Base-by-base conservation (phyloP, 2,888 invertebrate species). In the Dimorphilus gyrociliatus region DNA sequence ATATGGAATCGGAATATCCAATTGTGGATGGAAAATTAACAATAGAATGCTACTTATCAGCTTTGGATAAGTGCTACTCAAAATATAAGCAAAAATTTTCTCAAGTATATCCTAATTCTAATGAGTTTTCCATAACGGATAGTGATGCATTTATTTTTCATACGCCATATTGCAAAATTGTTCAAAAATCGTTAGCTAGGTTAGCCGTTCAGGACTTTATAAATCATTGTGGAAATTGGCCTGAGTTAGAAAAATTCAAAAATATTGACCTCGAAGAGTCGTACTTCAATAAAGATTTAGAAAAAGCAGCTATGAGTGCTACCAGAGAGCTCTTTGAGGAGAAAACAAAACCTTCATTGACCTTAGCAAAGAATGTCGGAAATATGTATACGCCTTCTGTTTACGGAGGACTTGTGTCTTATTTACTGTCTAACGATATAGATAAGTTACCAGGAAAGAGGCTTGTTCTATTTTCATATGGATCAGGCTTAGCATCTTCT, bases 341-440 rank as follows among this genome's bases (percentile, higher is more conserved):
- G 31, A 90, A 88, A 67, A 92, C 92, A 0, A 74, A 78, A 46
- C 82, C 85, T 3, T 78, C 84, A 2, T 63, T 97, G 14, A 65
- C 78, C 32, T 64, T 92, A 40, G 80, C 94, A 3, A 79, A 75
- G 55, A 78, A 84, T 67, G 78, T 94, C 32, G 97, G 97, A 6
- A 99, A 97, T 56, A 94, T 94, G 94, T 99, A 99, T 60, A 97
- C 97, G 1, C 77, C 94, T 0, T 92, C 92, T 0, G 69, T 97
- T 16, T 97, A 92, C 63, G 81, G 84, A 3, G 82, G 94, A 3
- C 67, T 97, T 8, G 76, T 80, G 0, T 88, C 90, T n/a, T n/a
- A n/a, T n/a, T n/a, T n/a, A n/a, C n/a, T n/a, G n/a, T n/a, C n/a
- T n/a, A n/a, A n/a, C n/a, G n/a, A n/a, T n/a, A n/a, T n/a, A 1